These are phyloP conservation scores for Chiroxiphia lanceolata DNA, from an alignment of 2,797 vertebrate species.

Conservation along the genomic window DNA sequence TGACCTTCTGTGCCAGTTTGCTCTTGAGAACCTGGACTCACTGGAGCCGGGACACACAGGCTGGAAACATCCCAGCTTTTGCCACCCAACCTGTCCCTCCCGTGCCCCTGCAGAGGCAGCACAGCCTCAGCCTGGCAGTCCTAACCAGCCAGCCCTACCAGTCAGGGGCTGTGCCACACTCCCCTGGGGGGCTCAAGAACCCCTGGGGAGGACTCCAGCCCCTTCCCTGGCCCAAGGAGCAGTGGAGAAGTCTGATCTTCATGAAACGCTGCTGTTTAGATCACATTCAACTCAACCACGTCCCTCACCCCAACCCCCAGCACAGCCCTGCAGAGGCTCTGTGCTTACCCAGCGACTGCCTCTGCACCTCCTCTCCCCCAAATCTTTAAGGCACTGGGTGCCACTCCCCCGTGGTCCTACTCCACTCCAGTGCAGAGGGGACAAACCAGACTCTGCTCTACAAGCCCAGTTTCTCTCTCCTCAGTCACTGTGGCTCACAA, in stretches of 20 bases:
- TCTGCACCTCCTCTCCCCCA: background rate
- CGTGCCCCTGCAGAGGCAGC: background rate
- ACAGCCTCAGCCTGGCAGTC: background rate
- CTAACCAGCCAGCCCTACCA: background rate
- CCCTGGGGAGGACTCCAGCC: fast-evolving
- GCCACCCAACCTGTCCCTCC: background rate
- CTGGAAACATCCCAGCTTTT: background rate
- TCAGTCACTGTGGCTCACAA: background rate
- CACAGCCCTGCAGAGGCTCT: background rate
- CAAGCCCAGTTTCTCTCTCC: background rate
- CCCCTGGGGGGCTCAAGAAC: background rate
- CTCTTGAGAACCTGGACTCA: background rate
- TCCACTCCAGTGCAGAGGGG: background rate
- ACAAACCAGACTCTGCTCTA: background rate
- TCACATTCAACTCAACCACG: fast-evolving
- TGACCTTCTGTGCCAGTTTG: conserved; percentile 53
- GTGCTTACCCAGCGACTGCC: background rate
- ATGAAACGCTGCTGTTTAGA: background rate
- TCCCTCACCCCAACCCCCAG: background rate
- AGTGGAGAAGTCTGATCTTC: background rate
- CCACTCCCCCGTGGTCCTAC: background rate
- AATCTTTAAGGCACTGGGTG: background rate
- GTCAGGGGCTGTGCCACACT: background rate
- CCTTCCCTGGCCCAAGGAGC: background rate
- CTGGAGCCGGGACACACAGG: background rate